Conservation (phyloP, 2,888 invertebrate species). For the Microplitis deprimator region DNA sequence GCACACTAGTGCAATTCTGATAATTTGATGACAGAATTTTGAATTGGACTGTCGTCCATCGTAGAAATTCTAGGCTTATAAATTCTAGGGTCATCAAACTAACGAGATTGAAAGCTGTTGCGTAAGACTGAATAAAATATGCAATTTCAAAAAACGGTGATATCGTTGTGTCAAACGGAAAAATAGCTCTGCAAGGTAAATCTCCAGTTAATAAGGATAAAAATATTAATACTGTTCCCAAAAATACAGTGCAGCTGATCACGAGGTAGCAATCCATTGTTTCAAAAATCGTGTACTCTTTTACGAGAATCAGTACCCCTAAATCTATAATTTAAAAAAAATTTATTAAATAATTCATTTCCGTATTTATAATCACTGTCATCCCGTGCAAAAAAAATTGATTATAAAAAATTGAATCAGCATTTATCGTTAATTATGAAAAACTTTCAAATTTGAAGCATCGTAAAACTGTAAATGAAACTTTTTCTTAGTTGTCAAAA, state of each 20-base stretch:
- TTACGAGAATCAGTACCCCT: not conserved
- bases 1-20: slow-evolving; percentile 33
- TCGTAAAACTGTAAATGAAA: too few relatives aligned
- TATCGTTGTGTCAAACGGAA: slow-evolving; percentile 56
- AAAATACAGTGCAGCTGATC: not conserved
- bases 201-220: slow-evolving; percentile 40
- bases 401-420: too few relatives aligned
- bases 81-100: slow-evolving; percentile 58
- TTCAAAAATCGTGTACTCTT: not conserved
- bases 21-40: slow-evolving; percentile 55
- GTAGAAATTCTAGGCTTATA: slow-evolving; percentile 49
- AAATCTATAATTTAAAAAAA: not conserved
- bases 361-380: too few relatives aligned
- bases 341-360: too few relatives aligned
- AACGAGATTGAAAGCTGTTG: slow-evolving; percentile 50
- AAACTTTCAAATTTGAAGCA: too few relatives aligned
- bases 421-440: too few relatives aligned
- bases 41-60: slow-evolving; percentile 53
- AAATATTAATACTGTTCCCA: not conserved
- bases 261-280: not conserved
- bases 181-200: slow-evolving; percentile 59
- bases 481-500: too few relatives aligned
- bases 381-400: too few relatives aligned
- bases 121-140: slow-evolving; percentile 51
- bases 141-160: slow-evolving; percentile 53